A percentile compares a stretch with the other conserved stretches of the same genome.
phyloP scores from a whole-genome alignment of 2,888 invertebrate species.

The Macrosiphum euphorbiae region DNA sequence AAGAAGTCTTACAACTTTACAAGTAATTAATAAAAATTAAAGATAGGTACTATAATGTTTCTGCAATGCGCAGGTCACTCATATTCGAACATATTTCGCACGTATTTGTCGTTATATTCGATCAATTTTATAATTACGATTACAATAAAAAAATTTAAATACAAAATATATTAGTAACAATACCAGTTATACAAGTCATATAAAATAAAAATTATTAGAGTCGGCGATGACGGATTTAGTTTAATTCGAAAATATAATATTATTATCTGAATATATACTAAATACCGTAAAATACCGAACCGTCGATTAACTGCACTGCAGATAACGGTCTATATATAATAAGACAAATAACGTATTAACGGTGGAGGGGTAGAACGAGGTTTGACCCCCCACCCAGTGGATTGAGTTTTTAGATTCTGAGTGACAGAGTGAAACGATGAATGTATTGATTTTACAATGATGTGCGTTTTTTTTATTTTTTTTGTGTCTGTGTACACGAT shows the following conservation, averaged over 20 bases:
- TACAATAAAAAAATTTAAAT: background rate
- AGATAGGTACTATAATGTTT: background rate
- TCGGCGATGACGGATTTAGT: background rate
- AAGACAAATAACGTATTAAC: background rate
- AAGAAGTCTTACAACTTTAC: background rate
- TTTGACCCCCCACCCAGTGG: background rate
- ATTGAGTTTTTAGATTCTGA: background rate
- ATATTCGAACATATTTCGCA: background rate
- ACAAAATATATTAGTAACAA: background rate
- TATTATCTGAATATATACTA: background rate
- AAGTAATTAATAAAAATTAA: background rate
- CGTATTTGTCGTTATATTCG: background rate
- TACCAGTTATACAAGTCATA: background rate
- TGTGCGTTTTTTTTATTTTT: too few species aligned
- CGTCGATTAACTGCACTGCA: constrained; percentile 5
- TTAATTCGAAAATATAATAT: constrained; percentile 1
- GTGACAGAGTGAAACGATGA: too few species aligned
- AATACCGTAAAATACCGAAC: background rate
- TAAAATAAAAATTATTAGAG: background rate
- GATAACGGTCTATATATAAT: background rate
- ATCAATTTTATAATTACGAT: background rate
- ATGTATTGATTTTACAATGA: too few species aligned
- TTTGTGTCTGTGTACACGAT: too few species aligned
- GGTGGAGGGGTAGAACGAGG: background rate
- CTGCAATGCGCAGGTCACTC: background rate